Evolutionary conservation across 2,888 invertebrate genomes (phyloP).

Genomic region (Coenonympha arcania): DNA sequence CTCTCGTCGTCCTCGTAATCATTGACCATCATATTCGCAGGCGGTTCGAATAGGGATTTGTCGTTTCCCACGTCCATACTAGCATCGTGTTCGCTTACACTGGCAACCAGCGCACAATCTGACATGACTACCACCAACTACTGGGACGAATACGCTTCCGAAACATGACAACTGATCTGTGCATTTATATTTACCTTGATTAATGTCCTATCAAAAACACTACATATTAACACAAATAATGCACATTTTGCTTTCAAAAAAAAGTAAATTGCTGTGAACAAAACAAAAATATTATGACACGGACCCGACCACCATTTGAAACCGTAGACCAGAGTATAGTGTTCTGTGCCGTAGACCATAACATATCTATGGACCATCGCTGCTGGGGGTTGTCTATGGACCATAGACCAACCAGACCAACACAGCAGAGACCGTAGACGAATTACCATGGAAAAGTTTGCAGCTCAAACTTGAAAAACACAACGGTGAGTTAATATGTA

Average conservation of each 20-base stretch:
- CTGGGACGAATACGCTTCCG: conserved; percentile 48
- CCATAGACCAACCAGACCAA: no score
- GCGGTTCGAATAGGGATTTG: conserved; percentile 87
- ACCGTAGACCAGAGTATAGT: conserved; percentile 3
- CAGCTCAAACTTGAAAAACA: no score
- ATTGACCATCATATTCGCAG: conserved; percentile 97
- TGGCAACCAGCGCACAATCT: conserved; percentile 72
- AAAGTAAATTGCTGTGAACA: conserved; percentile 43
- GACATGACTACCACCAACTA: conserved; percentile 66
- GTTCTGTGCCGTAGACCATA: no score
- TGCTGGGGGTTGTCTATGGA: no score
- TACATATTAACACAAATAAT: conserved; percentile 45
- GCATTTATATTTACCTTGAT: conserved; percentile 26
- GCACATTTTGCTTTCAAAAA: conserved; percentile 43
- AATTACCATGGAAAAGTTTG: no score
- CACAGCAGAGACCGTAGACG: no score
- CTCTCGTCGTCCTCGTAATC: conserved; percentile 98
- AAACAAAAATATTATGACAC: conserved; percentile 73
- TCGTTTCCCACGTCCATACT: conserved; percentile 73
- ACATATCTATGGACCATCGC: no score
- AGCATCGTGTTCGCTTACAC: conserved; percentile 72
- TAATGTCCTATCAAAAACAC: conserved; percentile 38
- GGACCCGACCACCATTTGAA: conserved; percentile 35
- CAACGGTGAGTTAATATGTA: no score
- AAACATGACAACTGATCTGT: conserved; percentile 44